Conservation (phyloP, 2,888 invertebrate species). For the Cantharis rufa region DNA sequence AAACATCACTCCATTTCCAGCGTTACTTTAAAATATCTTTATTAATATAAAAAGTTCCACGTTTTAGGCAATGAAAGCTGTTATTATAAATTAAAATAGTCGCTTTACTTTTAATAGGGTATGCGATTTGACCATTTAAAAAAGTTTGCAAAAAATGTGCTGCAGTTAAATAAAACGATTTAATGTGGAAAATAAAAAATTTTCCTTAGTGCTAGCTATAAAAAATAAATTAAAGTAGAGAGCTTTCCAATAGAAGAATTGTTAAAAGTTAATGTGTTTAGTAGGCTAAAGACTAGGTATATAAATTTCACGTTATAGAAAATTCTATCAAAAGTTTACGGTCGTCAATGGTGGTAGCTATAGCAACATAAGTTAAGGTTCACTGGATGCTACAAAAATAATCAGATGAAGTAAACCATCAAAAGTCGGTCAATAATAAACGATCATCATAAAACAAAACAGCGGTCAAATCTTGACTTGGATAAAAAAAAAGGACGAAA, state of each 20-base stretch:
- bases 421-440: conserved; percentile 29
- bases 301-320: not conserved
- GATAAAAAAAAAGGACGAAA: conserved; percentile 20
- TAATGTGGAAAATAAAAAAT: not conserved
- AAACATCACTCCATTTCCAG: not conserved
- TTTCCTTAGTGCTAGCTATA: not conserved
- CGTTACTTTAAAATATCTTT: not conserved
- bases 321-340: conserved; percentile 6
- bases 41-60: not conserved
- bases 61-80: not conserved
- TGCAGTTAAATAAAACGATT: not conserved
- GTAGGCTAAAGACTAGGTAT: not conserved
- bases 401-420: conserved; percentile 27
- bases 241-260: not conserved
- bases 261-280: not conserved
- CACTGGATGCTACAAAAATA: conserved; percentile 18
- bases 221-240: not conserved
- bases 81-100: not conserved
- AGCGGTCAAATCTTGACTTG: conserved; percentile 27
- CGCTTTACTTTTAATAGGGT: not conserved
- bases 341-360: conserved; percentile 7
- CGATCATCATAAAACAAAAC: conserved; percentile 27
- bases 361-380: conserved; percentile 11
- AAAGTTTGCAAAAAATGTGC: not conserved
- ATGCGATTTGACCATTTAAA: not conserved